These are phyloP conservation scores for Ornithorhynchus anatinus DNA, from an alignment of 2,113 vertebrate genomes.

Conservation along the genomic window DNA sequence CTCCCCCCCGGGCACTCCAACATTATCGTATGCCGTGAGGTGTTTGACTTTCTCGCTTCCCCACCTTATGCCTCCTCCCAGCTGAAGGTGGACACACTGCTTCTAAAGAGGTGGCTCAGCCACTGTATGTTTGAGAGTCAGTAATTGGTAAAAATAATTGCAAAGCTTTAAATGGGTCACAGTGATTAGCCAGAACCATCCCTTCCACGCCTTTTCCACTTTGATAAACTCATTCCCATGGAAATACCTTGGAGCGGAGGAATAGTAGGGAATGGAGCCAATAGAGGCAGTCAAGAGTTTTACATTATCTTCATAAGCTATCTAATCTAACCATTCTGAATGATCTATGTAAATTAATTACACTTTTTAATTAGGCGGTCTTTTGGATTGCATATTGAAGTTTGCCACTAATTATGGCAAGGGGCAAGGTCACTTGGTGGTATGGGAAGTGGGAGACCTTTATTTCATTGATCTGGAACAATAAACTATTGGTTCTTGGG, in stretches of 20 bases:
- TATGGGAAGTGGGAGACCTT: slow-evolving; percentile 54
- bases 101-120: slow-evolving; percentile 17
- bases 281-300: slow-evolving; percentile 39
- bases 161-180: slow-evolving; percentile 44
- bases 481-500: slow-evolving; percentile 23
- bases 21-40: no score
- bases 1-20: no score
- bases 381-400: slow-evolving; percentile 59
- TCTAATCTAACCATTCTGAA: slow-evolving; percentile 49
- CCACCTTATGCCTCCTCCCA: no score
- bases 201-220: slow-evolving; percentile 43
- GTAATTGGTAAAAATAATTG: slow-evolving; percentile 59
- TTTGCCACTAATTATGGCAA: slow-evolving; percentile 47
- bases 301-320: slow-evolving; percentile 39
- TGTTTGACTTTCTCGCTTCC: no score
- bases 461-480: slow-evolving; percentile 54
- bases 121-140: slow-evolving; percentile 18
- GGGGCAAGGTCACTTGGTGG: slow-evolving; percentile 57
- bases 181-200: slow-evolving; percentile 46
- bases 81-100: slow-evolving; percentile 45
- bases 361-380: slow-evolving; percentile 58
- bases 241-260: slow-evolving; percentile 43
- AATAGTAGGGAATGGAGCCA: slow-evolving; percentile 50
- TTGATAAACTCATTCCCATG: slow-evolving; percentile 45
- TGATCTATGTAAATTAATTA: slow-evolving; percentile 62